Evolutionary conservation across 2,797 vertebrate genomes (phyloP).

Genomic region (Etheostoma nigrum): DNA sequence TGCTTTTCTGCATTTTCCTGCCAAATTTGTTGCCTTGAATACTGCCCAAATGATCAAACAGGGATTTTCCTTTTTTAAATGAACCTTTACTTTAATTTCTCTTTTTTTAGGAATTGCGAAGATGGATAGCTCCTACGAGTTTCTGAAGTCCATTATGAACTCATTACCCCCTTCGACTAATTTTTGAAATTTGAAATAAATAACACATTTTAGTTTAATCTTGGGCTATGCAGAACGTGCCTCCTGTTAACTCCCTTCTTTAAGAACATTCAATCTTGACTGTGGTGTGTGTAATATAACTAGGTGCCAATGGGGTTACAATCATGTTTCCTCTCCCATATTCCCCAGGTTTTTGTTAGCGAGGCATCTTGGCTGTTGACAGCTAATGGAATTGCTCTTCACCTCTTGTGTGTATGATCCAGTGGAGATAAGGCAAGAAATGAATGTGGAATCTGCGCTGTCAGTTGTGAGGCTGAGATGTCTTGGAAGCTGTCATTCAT

Average conservation of each 20-base stretch:
- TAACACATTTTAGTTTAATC: conserved; percentile 24
- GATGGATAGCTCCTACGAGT: conserved; percentile 67
- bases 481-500: conserved; percentile 77
- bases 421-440: conserved; percentile 73
- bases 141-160: conserved; percentile 80
- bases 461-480: conserved; percentile 77
- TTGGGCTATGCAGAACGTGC: conserved; percentile 41
- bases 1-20: neutral
- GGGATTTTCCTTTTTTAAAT: neutral
- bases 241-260: conserved; percentile 42
- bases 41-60: neutral
- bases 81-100: conserved; percentile 13
- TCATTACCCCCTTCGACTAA: conserved; percentile 17
- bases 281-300: conserved; percentile 67
- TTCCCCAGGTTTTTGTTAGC: conserved; percentile 77
- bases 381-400: conserved; percentile 81
- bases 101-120: conserved; percentile 61
- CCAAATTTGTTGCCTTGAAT: neutral
- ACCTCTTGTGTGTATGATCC: conserved; percentile 71
- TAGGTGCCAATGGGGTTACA: conserved; percentile 78
- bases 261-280: conserved; percentile 55
- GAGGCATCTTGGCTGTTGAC: conserved; percentile 72
- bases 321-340: conserved; percentile 79
- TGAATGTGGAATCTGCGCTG: conserved; percentile 76
- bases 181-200: neutral